Percentiles rank a stretch among this genome's conserved stretches.
Conservation (phyloP, 2,797 vertebrate genomes). For the Pagetopsis macropterus region DNA sequence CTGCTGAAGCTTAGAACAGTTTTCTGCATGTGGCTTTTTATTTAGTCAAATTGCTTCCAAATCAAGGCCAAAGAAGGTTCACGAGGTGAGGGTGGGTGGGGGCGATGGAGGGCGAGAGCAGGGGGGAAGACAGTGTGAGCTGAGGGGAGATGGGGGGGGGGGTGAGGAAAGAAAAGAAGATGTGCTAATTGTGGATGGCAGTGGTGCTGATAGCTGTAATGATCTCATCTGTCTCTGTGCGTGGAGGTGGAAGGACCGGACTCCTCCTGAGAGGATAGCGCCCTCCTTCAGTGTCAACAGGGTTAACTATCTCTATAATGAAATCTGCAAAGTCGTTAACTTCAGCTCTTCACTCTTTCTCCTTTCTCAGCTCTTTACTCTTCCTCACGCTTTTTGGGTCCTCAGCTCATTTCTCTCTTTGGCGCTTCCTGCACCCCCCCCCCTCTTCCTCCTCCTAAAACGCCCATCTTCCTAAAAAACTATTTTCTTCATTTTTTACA, state of each 20-base stretch:
- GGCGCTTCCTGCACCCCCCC: constrained; percentile 31
- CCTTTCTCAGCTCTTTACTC: constrained; percentile 83
- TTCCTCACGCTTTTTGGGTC: constrained; percentile 75
- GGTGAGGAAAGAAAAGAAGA: constrained; percentile 72
- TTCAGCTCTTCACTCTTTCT: constrained; percentile 82
- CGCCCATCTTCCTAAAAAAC: constrained; percentile 28
- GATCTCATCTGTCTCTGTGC: constrained; percentile 86
- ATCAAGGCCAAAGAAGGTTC: constrained; percentile 78
- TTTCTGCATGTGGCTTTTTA: constrained; percentile 77
- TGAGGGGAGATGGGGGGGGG: constrained; percentile 52
- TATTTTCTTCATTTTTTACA: constrained; percentile 50
- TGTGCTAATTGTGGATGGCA: constrained; percentile 87
- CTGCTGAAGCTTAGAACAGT: constrained; percentile 62
- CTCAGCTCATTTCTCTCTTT: constrained; percentile 69
- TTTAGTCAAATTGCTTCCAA: constrained; percentile 78
- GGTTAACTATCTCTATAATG: constrained; percentile 90
- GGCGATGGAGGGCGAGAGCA: constrained; percentile 21
- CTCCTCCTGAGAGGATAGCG: constrained; percentile 85
- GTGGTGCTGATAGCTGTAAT: constrained; percentile 87
- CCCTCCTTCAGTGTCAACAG: constrained; percentile 86
- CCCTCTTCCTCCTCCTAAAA: background rate
- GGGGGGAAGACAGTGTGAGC: constrained; percentile 61
- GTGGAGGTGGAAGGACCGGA: constrained; percentile 83
- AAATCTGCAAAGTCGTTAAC: constrained; percentile 87
- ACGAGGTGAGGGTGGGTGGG: constrained; percentile 65